These are phyloP conservation scores for Limenitis camilla DNA, from an alignment of 2,888 invertebrate genomes.

Conservation along the genomic window DNA sequence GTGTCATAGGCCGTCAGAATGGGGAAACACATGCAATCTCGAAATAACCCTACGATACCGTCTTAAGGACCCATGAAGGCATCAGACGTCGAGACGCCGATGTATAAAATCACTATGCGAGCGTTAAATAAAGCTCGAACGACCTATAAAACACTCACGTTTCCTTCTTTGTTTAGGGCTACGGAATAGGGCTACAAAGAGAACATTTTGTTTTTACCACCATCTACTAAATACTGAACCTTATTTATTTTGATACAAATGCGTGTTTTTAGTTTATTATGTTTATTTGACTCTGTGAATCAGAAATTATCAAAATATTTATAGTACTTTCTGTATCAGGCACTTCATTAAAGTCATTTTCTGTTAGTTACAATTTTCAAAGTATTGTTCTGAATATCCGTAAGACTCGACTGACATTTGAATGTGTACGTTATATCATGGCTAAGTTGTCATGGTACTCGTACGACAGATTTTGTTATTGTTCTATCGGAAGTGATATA, in stretches of 20 bases:
- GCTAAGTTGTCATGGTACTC: too few species aligned
- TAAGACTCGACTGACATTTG: too few species aligned
- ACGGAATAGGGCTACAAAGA: constrained; percentile 42
- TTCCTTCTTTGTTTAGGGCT: constrained; percentile 56
- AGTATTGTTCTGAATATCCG: too few species aligned
- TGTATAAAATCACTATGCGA: constrained; percentile 65
- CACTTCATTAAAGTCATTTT: too few species aligned
- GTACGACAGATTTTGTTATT: too few species aligned
- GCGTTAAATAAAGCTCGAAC: constrained; percentile 65
- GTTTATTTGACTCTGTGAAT: too few species aligned
- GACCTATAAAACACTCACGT: constrained; percentile 53
- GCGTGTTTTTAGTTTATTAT: too few species aligned
- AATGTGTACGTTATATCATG: too few species aligned
- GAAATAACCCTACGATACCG: constrained; percentile 30
- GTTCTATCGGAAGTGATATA: too few species aligned
- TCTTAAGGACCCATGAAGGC: constrained; percentile 31
- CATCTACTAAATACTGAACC: constrained; percentile 1
- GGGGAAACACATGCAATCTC: constrained; percentile 28
- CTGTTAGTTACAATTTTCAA: too few species aligned
- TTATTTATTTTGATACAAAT: background rate
- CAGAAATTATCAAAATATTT: too few species aligned
- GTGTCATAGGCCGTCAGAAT: constrained; percentile 23
- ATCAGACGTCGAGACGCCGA: constrained; percentile 50
- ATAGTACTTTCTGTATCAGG: too few species aligned
- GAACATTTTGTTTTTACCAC: constrained; percentile 8